Base-by-base conservation (phyloP, 2,888 invertebrate genomes). In the Lasius platythorax region DNA sequence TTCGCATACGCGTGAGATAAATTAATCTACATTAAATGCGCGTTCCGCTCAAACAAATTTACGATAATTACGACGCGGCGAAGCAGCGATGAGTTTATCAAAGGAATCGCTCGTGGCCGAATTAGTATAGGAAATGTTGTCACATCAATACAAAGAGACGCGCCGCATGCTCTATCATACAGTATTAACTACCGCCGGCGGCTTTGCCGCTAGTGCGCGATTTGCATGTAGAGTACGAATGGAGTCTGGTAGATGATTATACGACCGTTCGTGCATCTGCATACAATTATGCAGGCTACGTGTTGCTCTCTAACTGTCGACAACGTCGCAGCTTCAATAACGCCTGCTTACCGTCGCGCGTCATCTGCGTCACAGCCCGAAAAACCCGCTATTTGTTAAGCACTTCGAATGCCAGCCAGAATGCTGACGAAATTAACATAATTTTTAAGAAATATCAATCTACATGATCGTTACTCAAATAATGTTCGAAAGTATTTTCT, bases 191-290 rank as follows among this genome's bases (percentile, higher is more conserved):
- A 88, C 85, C 86, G 83, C 85, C 83, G 78, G 81, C 85, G 76
- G 81, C 66, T 79, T 79, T 79, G 74, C 67, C 82, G 82, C 84
- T 72, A 89, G 88, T 87, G 85, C 86, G 74, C 87, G 89, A 93
- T 93, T 93, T 93, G 92, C 93, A 93, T 93, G 88, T 89, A 88
- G 90, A 93, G 93, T 92, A 92, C 91, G 90, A 93, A 92, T 90
- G 89, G 89, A 92, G 89, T 93, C 90, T 90, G 92, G 88, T 85
- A 89, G 89, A 91, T 88, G 89, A 85, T 88, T 88, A 82, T 88
- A 88, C 85, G 85, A 87, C 72, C 82, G 83, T 88, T 86, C 88
- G 85, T 90, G 88, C 88, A 93, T 93, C 93, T 93, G 91, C 93
- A 93, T 93, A 90, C 91, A 88, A 93, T 93, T 93, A 93, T 92